Percentiles rank a stretch among this genome's conserved stretches.
Conservation (phyloP, 2,113 vertebrate species). For the Pelusios castaneus region DNA sequence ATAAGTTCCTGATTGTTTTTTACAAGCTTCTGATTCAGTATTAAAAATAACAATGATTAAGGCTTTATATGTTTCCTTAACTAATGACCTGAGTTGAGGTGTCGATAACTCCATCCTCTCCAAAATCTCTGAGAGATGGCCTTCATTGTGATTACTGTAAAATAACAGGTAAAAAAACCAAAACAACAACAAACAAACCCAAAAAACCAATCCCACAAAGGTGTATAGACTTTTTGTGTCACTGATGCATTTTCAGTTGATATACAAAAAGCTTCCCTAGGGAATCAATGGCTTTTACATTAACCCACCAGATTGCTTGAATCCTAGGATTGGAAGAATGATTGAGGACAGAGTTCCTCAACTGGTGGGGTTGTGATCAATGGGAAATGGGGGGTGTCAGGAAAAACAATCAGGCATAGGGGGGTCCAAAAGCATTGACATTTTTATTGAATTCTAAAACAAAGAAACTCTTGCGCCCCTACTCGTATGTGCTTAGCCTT, state of each 20-base stretch:
- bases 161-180: not conserved
- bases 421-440: not conserved
- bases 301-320: not conserved
- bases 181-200: no score
- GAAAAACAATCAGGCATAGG: not conserved
- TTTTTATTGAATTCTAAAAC: not conserved
- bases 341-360: not conserved
- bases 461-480: not conserved
- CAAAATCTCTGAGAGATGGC: slow-evolving; percentile 40
- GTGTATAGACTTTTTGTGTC: not conserved
- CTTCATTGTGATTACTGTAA: slow-evolving; percentile 30
- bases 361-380: not conserved
- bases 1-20: slow-evolving; percentile 51
- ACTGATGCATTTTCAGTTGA: not conserved
- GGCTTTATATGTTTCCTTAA: slow-evolving; percentile 52
- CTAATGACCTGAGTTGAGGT: not conserved
- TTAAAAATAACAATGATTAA: slow-evolving; percentile 65
- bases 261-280: slow-evolving; percentile 9
- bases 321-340: not conserved
- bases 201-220: slow-evolving; percentile 45
- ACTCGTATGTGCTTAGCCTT: not conserved
- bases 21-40: slow-evolving; percentile 47
- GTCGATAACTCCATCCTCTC: slow-evolving; percentile 51
- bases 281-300: not conserved
- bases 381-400: not conserved